These are phyloP conservation scores for Amphiura filiformis DNA, from an alignment of 35 echinoderm and acorn worm species.

Conservation along the genomic window DNA sequence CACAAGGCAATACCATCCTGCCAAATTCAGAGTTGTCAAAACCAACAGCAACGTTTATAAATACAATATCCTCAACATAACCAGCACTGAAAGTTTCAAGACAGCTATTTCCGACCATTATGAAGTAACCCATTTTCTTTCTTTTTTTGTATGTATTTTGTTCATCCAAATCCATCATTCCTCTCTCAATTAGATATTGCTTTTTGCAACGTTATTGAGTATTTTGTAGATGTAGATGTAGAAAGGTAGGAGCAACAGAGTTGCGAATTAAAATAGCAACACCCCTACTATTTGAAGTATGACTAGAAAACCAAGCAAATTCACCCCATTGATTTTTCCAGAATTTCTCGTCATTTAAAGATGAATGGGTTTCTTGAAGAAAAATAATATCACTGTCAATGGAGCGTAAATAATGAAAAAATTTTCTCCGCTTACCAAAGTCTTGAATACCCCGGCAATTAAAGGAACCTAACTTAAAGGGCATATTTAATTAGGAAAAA, in stretches of 20 bases:
- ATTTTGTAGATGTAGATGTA: no score
- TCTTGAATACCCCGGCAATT: conserved; percentile 27
- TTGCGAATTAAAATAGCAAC: conserved; percentile 33
- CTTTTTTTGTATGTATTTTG: no score
- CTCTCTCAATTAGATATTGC: no score
- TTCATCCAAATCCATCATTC: no score
- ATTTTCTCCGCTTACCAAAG: conserved; percentile 15
- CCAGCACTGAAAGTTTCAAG: no score
- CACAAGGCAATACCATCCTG: no score
- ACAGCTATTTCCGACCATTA: no score
- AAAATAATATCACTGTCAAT: conserved; percentile 35
- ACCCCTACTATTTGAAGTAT: background rate
- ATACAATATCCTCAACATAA: no score
- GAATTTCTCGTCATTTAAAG: conserved; percentile 3
- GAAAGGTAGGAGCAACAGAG: background rate
- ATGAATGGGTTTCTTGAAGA: conserved; percentile 22
- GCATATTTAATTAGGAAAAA: background rate
- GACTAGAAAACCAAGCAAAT: conserved; percentile 22
- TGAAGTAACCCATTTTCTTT: no score
- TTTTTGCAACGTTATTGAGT: no score
- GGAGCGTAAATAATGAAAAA: background rate
- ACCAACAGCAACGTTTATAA: no score
- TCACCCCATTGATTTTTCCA: conserved; percentile 35
- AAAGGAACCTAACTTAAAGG: conserved; percentile 1
- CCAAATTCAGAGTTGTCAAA: no score